Conservation (phyloP, 1,140 invertebrate species). For the Globodera ellingtonae region DNA sequence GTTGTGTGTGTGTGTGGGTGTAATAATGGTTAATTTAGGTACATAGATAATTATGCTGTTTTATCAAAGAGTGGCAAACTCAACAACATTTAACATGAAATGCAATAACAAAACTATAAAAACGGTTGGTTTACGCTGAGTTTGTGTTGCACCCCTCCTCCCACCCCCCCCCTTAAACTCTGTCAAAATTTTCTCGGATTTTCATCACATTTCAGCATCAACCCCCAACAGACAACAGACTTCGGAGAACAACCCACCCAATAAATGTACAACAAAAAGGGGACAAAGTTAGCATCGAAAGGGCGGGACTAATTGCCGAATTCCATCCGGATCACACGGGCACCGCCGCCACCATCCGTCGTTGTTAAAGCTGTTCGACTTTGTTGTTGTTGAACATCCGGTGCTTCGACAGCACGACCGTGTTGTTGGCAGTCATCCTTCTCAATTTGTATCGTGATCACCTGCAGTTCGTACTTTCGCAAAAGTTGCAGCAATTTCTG, state of each 20-base stretch:
- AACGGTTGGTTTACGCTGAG: neutral
- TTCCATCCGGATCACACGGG: neutral
- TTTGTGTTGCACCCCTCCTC: too few species aligned
- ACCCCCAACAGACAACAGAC: neutral
- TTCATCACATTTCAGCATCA: neutral
- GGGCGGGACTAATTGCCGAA: neutral
- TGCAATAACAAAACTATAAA: neutral
- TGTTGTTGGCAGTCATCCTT: constrained; percentile 32
- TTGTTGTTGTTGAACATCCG: neutral
- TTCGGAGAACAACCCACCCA: neutral
- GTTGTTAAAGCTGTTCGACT: neutral
- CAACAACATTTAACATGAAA: constrained; percentile 1
- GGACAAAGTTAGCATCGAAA: too few species aligned
- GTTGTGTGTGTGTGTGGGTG: too few species aligned
- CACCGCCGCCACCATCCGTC: neutral
- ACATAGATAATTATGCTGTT: neutral
- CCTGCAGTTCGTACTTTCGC: constrained; percentile 17
- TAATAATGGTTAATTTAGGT: neutral
- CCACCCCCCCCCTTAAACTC: too few species aligned
- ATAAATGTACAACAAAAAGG: neutral
- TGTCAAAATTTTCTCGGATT: too few species aligned
- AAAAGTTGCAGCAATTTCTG: constrained; percentile 38
- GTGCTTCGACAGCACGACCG: neutral
- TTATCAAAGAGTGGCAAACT: neutral
- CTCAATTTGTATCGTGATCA: constrained; percentile 47